These are phyloP conservation scores for Heliconius himera DNA, from an alignment of 1,140 invertebrate species.

Conservation along the genomic window DNA sequence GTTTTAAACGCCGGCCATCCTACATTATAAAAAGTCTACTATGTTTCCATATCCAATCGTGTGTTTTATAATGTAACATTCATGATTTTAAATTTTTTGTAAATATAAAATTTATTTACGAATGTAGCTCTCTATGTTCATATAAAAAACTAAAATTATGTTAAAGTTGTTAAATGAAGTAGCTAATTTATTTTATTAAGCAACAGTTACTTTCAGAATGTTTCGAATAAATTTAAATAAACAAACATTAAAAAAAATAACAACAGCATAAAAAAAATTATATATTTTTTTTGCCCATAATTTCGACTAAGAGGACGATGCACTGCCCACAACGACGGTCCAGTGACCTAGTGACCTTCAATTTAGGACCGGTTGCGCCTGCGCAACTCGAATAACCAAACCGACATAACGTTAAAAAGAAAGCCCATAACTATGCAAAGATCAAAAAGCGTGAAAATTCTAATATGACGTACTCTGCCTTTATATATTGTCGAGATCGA, in stretches of 20 bases:
- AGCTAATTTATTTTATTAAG: too few species aligned
- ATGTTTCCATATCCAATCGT: not conserved
- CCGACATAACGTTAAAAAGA: conserved; percentile 23
- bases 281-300: not conserved
- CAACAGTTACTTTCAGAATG: too few species aligned
- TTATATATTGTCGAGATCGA: not conserved
- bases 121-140: not conserved
- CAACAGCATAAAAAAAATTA: not conserved
- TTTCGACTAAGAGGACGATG: conserved; percentile 27
- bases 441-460: conserved; percentile 14
- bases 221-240: too few species aligned
- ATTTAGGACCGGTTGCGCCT: conserved; percentile 53
- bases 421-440: conserved; percentile 16
- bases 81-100: not conserved
- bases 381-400: conserved; percentile 26
- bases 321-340: conserved; percentile 41
- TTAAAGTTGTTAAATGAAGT: not conserved
- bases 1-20: conserved; percentile 28
- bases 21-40: conserved; percentile 14
- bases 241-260: too few species aligned
- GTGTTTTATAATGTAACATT: not conserved
- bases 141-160: not conserved
- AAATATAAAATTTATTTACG: not conserved
- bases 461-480: not conserved
- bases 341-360: conserved; percentile 73